Conservation (phyloP, 2,797 vertebrate genomes). For the Podarcis lilfordi region DNA sequence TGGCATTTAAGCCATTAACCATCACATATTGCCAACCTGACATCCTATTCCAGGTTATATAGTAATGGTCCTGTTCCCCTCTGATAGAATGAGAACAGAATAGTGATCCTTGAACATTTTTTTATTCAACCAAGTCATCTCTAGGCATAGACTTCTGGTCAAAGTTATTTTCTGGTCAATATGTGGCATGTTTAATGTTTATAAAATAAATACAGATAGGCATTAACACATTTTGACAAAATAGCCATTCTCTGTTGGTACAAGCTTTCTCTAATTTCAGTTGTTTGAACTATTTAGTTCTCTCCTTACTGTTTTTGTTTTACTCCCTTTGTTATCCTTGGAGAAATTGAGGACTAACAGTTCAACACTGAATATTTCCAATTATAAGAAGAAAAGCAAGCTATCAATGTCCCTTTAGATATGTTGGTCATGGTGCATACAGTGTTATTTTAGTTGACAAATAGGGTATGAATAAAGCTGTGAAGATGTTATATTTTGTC, state of each 20-base stretch:
- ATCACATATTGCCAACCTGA: not conserved
- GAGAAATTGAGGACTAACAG: not conserved
- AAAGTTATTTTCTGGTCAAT: not conserved
- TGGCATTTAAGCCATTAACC: not conserved
- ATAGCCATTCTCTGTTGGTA: not conserved
- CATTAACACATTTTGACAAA: not conserved
- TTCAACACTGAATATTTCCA: slow-evolving; percentile 43
- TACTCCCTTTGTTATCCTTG: slow-evolving; percentile 45
- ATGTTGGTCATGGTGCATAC: slow-evolving; percentile 31
- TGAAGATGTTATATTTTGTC: slow-evolving; percentile 23
- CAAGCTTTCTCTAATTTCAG: not conserved
- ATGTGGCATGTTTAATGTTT: not conserved
- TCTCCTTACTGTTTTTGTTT: slow-evolving; percentile 19
- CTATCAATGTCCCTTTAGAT: slow-evolving; percentile 26
- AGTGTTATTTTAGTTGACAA: slow-evolving; percentile 47
- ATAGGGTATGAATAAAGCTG: slow-evolving; percentile 40
- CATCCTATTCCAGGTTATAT: not conserved
- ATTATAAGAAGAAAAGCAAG: slow-evolving; percentile 42
- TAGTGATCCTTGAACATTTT: not conserved
- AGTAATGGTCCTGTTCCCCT: not conserved
- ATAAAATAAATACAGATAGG: not conserved
- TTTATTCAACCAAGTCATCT: not conserved
- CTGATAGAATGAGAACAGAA: not conserved
- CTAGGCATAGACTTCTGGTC: not conserved
- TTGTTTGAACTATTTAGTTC: not conserved